These are phyloP conservation scores for Papilio polytes DNA, from an alignment of 1,140 invertebrate genomes.

Conservation along the genomic window DNA sequence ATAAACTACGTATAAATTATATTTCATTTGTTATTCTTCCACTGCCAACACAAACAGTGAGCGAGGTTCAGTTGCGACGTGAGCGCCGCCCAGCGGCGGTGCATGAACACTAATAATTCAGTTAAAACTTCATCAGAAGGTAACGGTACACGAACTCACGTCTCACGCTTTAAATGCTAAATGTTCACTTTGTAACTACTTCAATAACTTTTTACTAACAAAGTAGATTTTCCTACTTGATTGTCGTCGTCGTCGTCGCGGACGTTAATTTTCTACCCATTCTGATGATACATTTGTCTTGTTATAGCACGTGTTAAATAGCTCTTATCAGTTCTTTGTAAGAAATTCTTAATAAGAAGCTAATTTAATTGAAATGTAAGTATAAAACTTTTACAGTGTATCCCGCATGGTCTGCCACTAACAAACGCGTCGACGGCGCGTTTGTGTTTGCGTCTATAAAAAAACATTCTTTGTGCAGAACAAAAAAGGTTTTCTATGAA, in stretches of 20 bases:
- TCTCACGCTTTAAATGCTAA: neutral
- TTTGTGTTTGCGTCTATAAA: neutral
- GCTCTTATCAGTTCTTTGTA: neutral
- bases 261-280: neutral
- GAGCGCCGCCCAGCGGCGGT: neutral
- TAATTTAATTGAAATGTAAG: neutral
- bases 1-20: neutral
- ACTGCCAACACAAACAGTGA: neutral
- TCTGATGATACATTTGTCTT: neutral
- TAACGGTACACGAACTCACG: neutral
- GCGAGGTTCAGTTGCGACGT: neutral
- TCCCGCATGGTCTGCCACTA: neutral
- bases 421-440: neutral
- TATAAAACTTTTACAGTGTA: neutral
- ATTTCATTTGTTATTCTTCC: neutral
- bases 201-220: neutral
- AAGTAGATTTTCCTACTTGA: neutral
- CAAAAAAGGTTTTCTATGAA: slow-evolving; percentile 9
- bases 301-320: too few species aligned
- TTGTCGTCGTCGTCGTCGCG: neutral
- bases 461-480: neutral
- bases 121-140: slow-evolving; percentile 1
- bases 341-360: neutral
- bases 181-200: slow-evolving; percentile 11
- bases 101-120: neutral